Base-by-base conservation (phyloP, 1,140 invertebrate species). In the Ips nitidus region DNA sequence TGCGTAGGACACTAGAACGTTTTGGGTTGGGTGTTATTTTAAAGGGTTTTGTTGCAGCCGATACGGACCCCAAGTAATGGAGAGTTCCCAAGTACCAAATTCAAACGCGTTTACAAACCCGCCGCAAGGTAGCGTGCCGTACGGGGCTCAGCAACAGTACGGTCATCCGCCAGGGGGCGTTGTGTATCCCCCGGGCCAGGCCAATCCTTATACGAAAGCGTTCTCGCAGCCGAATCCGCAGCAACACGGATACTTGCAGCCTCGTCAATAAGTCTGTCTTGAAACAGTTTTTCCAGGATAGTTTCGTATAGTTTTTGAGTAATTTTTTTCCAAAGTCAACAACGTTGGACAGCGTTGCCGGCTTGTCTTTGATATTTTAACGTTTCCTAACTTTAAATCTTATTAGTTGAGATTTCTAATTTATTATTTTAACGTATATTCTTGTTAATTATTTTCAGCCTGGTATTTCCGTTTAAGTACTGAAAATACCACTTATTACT, bases 121-220 rank as follows among this genome's bases (percentile, higher is more conserved):
- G 59, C 73, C 73, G 40, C 76, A 75, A 73, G 71, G 67, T 63
- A 75, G 71, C 53, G 52, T 75, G 7, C 75, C 76, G 38, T 78
- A 78, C 69, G 71, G 73, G 37, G 63, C 71, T 6, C 77, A 76
- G 50, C 74, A 71, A 62, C 72, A 76, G 53, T 78, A 78, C 47
- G 71, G 68, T 43, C 70, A 69, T 50, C 76, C 74, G 52, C 74
- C 77, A 42, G 71, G 70, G 45, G 61, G 72, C 40, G 66, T 75
- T 6, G 67, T 75, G 3, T 75, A 77, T 73, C 73, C 71, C 8
- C 71, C 75, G 61, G 73, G 71, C 36, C 74, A 74, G 68, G 74
- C 70, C 40, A 79, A 80, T 69, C 78, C 79, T 2, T 80, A 80
- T 64, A 78, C 79, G 39, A 80, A 80, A 61, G 75, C 68, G 41